Evolutionary conservation across 2,888 invertebrate species (phyloP), one percentile per base, ranked within the genome.

Genomic region (Dexiosoma caninum): DNA sequence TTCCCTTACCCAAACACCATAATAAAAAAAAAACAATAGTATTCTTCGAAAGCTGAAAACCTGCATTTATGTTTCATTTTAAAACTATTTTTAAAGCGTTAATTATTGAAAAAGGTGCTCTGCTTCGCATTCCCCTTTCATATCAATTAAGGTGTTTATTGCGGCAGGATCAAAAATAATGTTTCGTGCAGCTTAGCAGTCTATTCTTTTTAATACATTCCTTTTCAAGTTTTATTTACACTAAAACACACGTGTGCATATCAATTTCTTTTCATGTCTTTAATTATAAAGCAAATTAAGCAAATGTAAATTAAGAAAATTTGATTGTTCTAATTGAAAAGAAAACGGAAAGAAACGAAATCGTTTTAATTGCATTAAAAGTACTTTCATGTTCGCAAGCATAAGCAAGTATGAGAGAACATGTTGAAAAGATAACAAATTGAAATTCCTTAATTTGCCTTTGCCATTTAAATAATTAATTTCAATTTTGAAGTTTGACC

Each of bases 141-240:
- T n/a, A n/a, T n/a, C n/a, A n/a, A n/a, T n/a, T n/a, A n/a, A n/a
- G 21, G 53, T 55, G 42, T 67, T 67, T 12, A 30, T 67, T 55
- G 42, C 40, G 27, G n/a, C 14, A 67, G 19, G 19, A 37, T 49
- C 12, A 66, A 53, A 42, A 30, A 19, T 7, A 51, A 53, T 16
- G 10, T 14, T 27, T 27, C n/a, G 0, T 14, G n/a, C 19, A 21
- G n/a, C n/a, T n/a, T n/a, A n/a, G 14, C 46, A 46, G 46, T n/a
- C 21, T 32, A 16, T 51, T 27, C 27, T 8, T n/a, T 16, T 12
- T 49, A 37, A 27, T 27, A 27, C 3, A 14, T 16, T 42, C 5
- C 14, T 16, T 66, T 51, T 37, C 2, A 66, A 30, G 4, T 30
- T 27, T 53, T 27, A 12, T 66, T 51, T 40, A 27, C 8, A 42